Evolutionary conservation across 2,797 vertebrate genomes (phyloP).

Genomic region (Xiphorhynchus erythropygius): DNA sequence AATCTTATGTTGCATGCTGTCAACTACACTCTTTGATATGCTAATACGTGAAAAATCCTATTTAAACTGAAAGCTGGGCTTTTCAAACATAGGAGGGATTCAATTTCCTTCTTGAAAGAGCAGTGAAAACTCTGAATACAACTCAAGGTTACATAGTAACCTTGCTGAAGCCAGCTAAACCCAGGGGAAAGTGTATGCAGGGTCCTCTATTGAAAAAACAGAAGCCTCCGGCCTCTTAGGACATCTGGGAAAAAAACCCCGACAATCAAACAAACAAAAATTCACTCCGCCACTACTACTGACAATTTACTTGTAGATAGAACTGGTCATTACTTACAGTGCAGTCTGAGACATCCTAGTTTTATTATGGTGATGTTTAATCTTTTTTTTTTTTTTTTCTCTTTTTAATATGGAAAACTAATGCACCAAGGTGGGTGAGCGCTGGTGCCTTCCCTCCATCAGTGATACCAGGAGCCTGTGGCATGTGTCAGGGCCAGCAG

Average conservation of each 20-base stretch:
- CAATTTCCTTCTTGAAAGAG: neutral
- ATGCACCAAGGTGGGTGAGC: fast-evolving
- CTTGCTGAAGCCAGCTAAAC: neutral
- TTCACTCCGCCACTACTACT: neutral
- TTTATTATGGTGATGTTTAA: neutral
- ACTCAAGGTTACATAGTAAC: constrained; percentile 24
- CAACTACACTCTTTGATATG: constrained; percentile 32
- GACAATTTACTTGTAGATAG: neutral
- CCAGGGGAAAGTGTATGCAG: neutral
- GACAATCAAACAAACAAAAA: neutral
- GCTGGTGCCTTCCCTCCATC: neutral
- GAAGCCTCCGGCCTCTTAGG: neutral
- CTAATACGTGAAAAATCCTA: constrained; percentile 44
- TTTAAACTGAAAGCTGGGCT: constrained; percentile 14
- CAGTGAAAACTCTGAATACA: neutral
- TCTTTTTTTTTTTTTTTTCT: neutral
- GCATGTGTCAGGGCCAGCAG: neutral
- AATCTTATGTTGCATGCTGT: constrained; percentile 3
- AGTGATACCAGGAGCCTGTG: neutral
- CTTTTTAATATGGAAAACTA: neutral
- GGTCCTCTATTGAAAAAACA: neutral
- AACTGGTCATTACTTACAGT: neutral
- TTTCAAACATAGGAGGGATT: neutral
- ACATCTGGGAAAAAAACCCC: neutral
- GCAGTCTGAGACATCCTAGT: neutral